Evolutionary conservation across 2,113 vertebrate species (phyloP).

Genomic region (Caretta caretta): DNA sequence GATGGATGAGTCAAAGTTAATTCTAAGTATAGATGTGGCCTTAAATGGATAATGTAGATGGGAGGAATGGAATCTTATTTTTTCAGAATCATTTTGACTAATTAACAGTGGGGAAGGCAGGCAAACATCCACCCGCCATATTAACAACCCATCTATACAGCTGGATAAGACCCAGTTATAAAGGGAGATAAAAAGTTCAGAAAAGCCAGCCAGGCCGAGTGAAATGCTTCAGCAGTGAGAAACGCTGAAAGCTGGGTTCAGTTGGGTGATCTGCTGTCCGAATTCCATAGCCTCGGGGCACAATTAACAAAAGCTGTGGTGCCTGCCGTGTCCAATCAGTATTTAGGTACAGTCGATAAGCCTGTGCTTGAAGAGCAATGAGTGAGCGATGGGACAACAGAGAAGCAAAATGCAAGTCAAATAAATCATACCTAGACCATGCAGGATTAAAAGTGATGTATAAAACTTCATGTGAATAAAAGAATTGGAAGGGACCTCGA

Average conservation of each 20-base stretch:
- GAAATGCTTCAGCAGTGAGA: conserved; percentile 41
- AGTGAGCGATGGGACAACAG: background rate
- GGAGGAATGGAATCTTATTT: background rate
- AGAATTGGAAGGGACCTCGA: no score
- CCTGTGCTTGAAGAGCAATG: background rate
- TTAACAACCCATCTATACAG: background rate
- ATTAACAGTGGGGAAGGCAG: conserved; percentile 22
- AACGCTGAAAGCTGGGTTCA: conserved; percentile 19
- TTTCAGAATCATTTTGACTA: background rate
- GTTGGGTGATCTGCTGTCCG: background rate
- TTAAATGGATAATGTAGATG: background rate
- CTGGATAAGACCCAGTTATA: background rate
- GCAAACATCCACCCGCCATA: conserved; percentile 8
- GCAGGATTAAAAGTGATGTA: rapidly evolving
- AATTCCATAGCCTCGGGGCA: conserved; percentile 33
- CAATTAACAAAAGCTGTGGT: conserved; percentile 48
- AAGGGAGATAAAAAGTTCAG: conserved; percentile 22
- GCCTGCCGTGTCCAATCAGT: background rate
- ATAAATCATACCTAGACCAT: rapidly evolving
- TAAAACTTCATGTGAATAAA: background rate
- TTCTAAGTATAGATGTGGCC: background rate
- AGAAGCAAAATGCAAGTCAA: rapidly evolving
- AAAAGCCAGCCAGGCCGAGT: background rate
- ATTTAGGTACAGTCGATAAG: background rate
- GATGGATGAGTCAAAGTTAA: background rate